These are phyloP conservation scores for Brachypodius melanocephalos DNA, from an alignment of 2,113 vertebrate species.

Conservation along the genomic window DNA sequence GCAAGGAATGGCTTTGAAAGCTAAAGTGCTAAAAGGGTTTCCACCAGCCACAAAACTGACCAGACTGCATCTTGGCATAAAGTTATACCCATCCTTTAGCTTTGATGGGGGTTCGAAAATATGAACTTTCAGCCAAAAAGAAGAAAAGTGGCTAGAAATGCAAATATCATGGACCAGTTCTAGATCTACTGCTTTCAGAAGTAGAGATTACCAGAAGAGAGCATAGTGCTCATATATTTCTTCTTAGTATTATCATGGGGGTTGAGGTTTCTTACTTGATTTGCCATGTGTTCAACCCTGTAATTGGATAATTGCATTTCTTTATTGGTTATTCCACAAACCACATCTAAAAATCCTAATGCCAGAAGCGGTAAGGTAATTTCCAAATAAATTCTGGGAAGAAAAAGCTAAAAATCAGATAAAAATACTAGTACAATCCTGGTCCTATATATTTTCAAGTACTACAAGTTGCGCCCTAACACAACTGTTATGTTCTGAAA, in stretches of 20 bases:
- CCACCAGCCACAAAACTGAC: neutral
- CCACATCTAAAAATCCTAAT: neutral
- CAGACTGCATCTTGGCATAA: neutral
- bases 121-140: neutral
- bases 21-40: neutral
- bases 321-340: slow-evolving; percentile 32
- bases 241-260: neutral
- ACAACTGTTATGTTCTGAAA: neutral
- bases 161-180: neutral
- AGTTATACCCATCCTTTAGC: neutral
- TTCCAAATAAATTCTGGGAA: neutral
- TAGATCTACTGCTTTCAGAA: neutral
- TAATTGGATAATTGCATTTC: slow-evolving; percentile 23
- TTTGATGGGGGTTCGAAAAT: neutral
- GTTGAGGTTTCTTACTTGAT: neutral
- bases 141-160: neutral
- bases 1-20: neutral
- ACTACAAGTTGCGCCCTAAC: neutral
- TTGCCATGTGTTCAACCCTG: neutral
- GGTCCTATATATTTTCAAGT: neutral
- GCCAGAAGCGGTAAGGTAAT: neutral
- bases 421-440: neutral
- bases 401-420: neutral
- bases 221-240: neutral
- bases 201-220: neutral